Evolutionary conservation across 2,888 invertebrate genomes (phyloP), one percentile per base, ranked within the genome.

Genomic region (Steinernema carpocapsae): DNA sequence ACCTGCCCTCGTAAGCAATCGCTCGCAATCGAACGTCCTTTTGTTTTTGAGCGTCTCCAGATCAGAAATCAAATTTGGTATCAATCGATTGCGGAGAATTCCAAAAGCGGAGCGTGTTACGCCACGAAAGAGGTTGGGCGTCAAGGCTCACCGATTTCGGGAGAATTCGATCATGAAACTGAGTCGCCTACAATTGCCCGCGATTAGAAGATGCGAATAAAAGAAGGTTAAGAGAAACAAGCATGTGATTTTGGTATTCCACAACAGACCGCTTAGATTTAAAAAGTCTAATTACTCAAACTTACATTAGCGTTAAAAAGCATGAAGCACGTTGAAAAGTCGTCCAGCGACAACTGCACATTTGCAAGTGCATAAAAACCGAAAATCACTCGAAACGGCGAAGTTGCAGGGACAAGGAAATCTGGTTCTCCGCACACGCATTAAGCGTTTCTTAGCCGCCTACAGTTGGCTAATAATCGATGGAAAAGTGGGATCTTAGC

Each of bases 61-160:
- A 56, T 56, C 56, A 56, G 56, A 56, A 56, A 56, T 26, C 56
- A 56, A 56, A 12, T 22, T 56, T 26, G 3, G 56, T 56, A 22
- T 56, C 56, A 22, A 56, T 56, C 56, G 56, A 56, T 56, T 26
- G 24, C 56, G 19, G 56, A 3, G 19, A 48, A 48, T 48, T 48
- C 48, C n/a, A 14, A 19, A 48, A 48, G 3, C 19, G 48, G n/a
- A 48, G n/a, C 48, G 48, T 14, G 10, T 37, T 37, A 37, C 37
- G 37, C 10, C 37, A 37, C 37, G 37, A 3, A 37, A 14, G 48
- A 4, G 48, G 48, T 7, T 19, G 19, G 48, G 48, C 6, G 19
- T 24, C 22, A 56, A 26, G 56, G 26, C 22, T 24, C 56, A 26
- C 26, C 4, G 14, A 56, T 19, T 56, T 37, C 37, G 37, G 37